Conservation (phyloP, 2,888 invertebrate genomes). For the Hipparchia semele region DNA sequence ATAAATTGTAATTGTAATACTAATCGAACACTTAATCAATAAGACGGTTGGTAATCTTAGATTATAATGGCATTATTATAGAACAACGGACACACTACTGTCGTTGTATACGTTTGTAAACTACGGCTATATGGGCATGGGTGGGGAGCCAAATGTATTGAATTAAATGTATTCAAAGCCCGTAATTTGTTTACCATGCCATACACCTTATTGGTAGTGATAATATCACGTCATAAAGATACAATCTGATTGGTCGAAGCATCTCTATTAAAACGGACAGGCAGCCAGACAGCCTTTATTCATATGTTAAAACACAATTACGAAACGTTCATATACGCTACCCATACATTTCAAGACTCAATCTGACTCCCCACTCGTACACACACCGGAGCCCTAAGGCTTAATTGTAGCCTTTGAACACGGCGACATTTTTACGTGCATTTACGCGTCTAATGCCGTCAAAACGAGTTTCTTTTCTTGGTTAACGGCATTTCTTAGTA, state of each 20-base stretch:
- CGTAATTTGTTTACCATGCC: too few species aligned
- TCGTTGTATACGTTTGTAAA: constrained; percentile 14
- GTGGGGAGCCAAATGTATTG: neutral
- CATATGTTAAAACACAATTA: neutral
- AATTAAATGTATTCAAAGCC: too few species aligned
- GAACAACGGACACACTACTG: constrained; percentile 32
- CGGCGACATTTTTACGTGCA: neutral
- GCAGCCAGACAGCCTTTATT: neutral
- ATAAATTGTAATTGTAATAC: constrained; percentile 36
- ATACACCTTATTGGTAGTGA: neutral
- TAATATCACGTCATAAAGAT: neutral
- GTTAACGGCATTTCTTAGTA: too few species aligned
- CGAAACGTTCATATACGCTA: neutral
- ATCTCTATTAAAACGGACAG: neutral
- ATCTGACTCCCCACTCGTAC: neutral
- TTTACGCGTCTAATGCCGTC: neutral
- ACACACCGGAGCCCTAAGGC: neutral
- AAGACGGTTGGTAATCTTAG: constrained; percentile 43
- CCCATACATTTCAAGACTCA: neutral
- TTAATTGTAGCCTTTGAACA: neutral
- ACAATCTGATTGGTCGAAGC: too few species aligned
- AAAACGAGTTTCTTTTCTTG: neutral
- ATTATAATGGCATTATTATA: constrained; percentile 48
- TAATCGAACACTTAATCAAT: constrained; percentile 43
- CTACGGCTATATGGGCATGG: constrained; percentile 1